Base-by-base conservation (phyloP, 2,113 vertebrate species). In the Tautogolabrus adspersus region DNA sequence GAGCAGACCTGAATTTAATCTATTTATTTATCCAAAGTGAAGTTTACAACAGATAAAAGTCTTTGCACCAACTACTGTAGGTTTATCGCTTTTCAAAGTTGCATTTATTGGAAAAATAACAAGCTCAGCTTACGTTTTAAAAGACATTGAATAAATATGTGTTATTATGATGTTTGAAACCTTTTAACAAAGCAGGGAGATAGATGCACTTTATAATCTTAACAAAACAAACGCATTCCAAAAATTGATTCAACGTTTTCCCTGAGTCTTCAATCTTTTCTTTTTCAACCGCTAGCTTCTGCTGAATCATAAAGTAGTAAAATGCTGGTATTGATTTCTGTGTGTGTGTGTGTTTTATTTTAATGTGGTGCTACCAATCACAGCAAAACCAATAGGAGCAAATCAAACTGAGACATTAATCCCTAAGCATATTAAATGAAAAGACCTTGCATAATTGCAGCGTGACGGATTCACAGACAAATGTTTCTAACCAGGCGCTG, bases 371-470 rank as follows among this genome's bases (percentile, higher is more conserved):
- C 61, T 58, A 12, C 44, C 44, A 75, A 87, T 69, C 49, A 71
- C 42, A 71, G 64, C 57, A 83, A 86, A 79, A 71, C 80, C 72
- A 79, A 76, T 52, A 55, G 56, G 52, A 66, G 67, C 77, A 84
- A 86, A 83, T 84, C 82, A 84, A 75, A 83, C 61, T 61, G 58
- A 79, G 67, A 84, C 78, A 77, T 82, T 63, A n/a, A 77, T 83
- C 80, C 69, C 42, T 63, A 7, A 11, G 70, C 75, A 70, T 71
- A 75, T 81, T 55, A 83, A 84, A 69, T 67, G 40, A 72, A 67
- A 64, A 73, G 63, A 34, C 26, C 12, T 34, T 57, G 65, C 11
- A 15, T 76, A 62, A 75, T 77, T 54, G 47, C 37, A 72, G 47
- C 49, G 66, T 38, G 52, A 49, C 40, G 73, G 16, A 79, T 68